Evolutionary conservation across 2,888 invertebrate species (phyloP).

Genomic region (Ichneumoninae sp.): DNA sequence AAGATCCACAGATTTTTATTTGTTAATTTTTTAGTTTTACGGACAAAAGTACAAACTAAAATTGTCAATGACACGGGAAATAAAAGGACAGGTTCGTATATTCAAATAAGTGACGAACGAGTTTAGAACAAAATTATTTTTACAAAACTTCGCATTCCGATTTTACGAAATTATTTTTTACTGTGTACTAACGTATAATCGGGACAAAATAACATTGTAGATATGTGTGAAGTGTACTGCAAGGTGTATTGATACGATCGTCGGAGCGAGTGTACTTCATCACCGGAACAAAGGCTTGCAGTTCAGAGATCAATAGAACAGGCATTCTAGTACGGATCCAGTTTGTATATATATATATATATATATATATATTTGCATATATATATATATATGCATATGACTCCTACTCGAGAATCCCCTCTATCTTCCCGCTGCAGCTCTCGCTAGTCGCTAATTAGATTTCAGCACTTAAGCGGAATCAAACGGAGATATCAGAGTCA

Average conservation of each 20-base stretch:
- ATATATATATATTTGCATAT: neutral
- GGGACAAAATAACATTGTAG: neutral
- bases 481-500: neutral
- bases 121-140: no score
- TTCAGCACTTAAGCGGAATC: constrained; percentile 24
- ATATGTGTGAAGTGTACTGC: neutral
- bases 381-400: neutral
- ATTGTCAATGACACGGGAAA: no score
- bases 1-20: no score
- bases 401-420: constrained; percentile 16
- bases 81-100: no score
- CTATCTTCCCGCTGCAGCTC: constrained; percentile 20
- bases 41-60: no score
- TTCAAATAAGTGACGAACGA: no score
- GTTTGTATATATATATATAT: neutral
- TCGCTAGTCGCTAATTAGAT: constrained; percentile 36
- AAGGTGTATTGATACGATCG: constrained; percentile 12
- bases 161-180: no score
- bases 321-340: constrained; percentile 17
- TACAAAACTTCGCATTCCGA: no score
- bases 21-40: no score
- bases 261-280: constrained; percentile 69
- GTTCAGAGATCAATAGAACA: constrained; percentile 58
- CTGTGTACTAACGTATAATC: neutral
- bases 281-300: constrained; percentile 71